phyloP scores from a whole-genome alignment of 1,140 invertebrate genomes.

The Drosophila ironensis region DNA sequence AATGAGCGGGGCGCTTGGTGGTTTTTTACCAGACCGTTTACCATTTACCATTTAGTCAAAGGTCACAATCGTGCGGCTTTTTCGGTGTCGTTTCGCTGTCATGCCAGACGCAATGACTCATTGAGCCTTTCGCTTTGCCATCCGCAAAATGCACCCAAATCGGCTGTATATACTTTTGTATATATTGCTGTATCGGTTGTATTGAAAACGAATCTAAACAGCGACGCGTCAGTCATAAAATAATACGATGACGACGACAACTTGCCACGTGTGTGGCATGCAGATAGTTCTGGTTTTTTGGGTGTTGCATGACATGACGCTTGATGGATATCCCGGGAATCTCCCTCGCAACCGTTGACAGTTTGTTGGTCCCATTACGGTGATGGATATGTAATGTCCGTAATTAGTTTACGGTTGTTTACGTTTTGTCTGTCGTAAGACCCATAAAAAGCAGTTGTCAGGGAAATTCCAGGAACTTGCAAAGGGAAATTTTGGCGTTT shows the following conservation, averaged over 20 bases:
- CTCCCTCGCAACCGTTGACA: slow-evolving; percentile 49
- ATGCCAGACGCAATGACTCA: slow-evolving; percentile 53
- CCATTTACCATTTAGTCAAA: slow-evolving; percentile 12
- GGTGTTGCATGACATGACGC: slow-evolving; percentile 53
- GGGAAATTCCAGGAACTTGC: not conserved
- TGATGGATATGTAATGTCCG: slow-evolving; percentile 62
- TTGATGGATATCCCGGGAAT: slow-evolving; percentile 23
- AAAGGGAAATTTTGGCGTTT: no score
- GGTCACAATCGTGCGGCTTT: slow-evolving; percentile 58
- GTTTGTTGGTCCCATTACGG: slow-evolving; percentile 50
- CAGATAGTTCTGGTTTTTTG: no score
- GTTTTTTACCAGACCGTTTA: slow-evolving; percentile 13
- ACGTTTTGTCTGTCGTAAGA: slow-evolving; percentile 13
- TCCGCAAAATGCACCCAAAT: not conserved
- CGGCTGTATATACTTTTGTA: not conserved
- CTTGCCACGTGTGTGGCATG: slow-evolving; percentile 53
- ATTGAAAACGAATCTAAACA: slow-evolving; percentile 40
- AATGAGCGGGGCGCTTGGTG: not conserved
- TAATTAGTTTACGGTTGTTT: slow-evolving; percentile 60
- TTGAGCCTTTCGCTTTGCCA: slow-evolving; percentile 16
- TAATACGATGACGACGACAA: slow-evolving; percentile 34
- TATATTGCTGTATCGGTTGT: not conserved
- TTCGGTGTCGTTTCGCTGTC: slow-evolving; percentile 40
- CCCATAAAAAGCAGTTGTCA: not conserved
- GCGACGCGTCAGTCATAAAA: slow-evolving; percentile 42